Percentiles rank a stretch among this genome's conserved stretches.
Evolutionary conservation across 2,113 vertebrate species (phyloP).

Genomic region (Pterocles burchelli): DNA sequence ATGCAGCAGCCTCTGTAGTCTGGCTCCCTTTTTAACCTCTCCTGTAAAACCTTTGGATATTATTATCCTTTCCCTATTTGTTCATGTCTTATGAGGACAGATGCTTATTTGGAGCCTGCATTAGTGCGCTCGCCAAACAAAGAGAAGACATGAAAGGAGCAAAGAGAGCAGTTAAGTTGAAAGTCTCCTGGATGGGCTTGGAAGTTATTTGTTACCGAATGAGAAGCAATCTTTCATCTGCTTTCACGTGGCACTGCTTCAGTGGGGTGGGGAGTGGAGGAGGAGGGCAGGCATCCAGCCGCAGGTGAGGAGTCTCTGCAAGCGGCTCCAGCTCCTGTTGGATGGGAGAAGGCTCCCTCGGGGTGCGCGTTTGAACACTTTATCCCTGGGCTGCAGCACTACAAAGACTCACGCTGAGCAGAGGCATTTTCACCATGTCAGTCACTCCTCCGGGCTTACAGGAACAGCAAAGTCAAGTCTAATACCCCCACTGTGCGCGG

Average conservation of each 20-base stretch:
- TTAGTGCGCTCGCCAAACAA: not conserved
- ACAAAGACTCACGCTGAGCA: not conserved
- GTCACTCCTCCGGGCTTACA: not conserved
- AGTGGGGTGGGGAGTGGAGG: not conserved
- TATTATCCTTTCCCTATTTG: constrained; percentile 46
- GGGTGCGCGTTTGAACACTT: not conserved
- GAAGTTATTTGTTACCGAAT: not conserved
- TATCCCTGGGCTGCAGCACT: not conserved
- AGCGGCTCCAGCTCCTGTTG: rapidly evolving
- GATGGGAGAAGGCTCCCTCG: not conserved
- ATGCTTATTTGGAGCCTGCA: constrained; percentile 35
- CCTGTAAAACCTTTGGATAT: constrained; percentile 23
- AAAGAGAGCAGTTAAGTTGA: not conserved
- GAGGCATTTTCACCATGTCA: not conserved
- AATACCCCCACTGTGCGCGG: not conserved
- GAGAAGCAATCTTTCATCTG: not conserved
- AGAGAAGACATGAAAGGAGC: constrained; percentile 45
- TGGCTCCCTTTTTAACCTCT: constrained; percentile 38
- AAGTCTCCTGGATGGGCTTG: not conserved
- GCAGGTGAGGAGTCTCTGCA: not conserved
- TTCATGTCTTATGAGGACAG: constrained; percentile 2
- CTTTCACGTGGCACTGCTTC: not conserved
- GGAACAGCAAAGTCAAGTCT: not conserved
- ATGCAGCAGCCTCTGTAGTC: not conserved
- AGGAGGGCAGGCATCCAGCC: not conserved